Conservation (phyloP, 2,888 invertebrate genomes). For the Candidula unifasciata region DNA sequence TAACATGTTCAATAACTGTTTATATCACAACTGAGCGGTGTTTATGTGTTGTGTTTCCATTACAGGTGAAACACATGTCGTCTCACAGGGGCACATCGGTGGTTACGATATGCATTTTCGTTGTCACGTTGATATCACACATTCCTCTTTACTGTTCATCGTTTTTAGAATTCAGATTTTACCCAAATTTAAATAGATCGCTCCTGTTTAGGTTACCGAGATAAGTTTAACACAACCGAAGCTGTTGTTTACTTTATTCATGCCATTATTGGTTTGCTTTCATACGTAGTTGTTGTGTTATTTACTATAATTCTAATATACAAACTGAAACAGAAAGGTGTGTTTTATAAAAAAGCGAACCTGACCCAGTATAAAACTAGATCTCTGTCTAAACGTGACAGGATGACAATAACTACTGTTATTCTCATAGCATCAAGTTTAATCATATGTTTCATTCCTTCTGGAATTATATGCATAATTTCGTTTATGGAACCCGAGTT, state of each 20-base stretch:
- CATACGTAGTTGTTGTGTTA: not conserved
- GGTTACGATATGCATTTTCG: not conserved
- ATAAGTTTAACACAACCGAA: not conserved
- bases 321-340: not conserved
- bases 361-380: too few relatives aligned
- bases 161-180: not conserved
- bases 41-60: too few relatives aligned
- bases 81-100: too few relatives aligned
- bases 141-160: not conserved
- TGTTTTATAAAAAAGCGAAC: not conserved
- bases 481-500: not conserved
- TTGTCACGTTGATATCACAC: not conserved
- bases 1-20: too few relatives aligned
- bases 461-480: not conserved
- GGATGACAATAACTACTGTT: not conserved
- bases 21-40: not conserved
- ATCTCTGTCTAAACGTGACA: not conserved
- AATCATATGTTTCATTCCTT: slow-evolving; percentile 16
- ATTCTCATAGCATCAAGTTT: not conserved
- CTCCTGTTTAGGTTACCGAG: not conserved
- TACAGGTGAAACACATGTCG: too few relatives aligned
- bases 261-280: not conserved
- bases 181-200: not conserved
- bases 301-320: not conserved
- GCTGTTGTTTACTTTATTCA: not conserved